Evolutionary conservation across 2,113 vertebrate species (phyloP).

Genomic region (Brachyhypopomus occidentalis): DNA sequence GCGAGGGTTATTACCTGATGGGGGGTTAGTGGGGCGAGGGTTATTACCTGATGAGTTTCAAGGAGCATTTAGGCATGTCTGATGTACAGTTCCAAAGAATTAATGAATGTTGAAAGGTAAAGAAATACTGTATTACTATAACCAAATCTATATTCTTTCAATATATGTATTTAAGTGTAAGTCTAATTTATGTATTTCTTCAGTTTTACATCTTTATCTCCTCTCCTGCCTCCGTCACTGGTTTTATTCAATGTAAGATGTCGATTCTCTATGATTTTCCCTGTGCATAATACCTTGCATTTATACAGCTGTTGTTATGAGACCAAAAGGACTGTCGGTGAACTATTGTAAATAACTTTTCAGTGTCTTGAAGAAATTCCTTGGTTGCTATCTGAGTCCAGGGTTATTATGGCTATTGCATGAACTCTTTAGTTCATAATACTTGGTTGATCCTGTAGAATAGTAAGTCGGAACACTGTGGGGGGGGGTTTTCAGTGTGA

Average conservation of each 20-base stretch:
- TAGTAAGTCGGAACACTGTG: constrained; percentile 19
- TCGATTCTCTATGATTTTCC: background rate
- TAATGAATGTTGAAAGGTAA: constrained; percentile 54
- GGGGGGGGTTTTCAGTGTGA: constrained; percentile 3
- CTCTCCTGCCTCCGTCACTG: constrained; percentile 4
- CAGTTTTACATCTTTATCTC: constrained; percentile 29
- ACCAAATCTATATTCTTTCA: constrained; percentile 59
- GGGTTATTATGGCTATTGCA: constrained; percentile 41
- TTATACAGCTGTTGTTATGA: constrained; percentile 41
- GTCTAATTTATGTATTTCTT: constrained; percentile 55
- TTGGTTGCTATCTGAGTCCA: constrained; percentile 39
- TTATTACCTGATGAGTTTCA: constrained; percentile 23
- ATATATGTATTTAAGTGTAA: constrained; percentile 56
- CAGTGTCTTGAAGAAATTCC: constrained; percentile 33
- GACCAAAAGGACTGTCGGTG: constrained; percentile 46
- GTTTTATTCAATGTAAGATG: constrained; percentile 33
- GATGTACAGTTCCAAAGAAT: constrained; percentile 57
- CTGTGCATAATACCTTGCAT: constrained; percentile 22
- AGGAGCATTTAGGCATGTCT: constrained; percentile 35
- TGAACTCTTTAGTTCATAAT: constrained; percentile 28
- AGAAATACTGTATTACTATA: constrained; percentile 55
- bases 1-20: constrained; percentile 25
- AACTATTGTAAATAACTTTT: constrained; percentile 49
- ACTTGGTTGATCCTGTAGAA: constrained; percentile 6
- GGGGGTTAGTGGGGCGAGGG: constrained; percentile 17